Conservation (phyloP, 2,113 vertebrate species). For the Colaptes auratus region DNA sequence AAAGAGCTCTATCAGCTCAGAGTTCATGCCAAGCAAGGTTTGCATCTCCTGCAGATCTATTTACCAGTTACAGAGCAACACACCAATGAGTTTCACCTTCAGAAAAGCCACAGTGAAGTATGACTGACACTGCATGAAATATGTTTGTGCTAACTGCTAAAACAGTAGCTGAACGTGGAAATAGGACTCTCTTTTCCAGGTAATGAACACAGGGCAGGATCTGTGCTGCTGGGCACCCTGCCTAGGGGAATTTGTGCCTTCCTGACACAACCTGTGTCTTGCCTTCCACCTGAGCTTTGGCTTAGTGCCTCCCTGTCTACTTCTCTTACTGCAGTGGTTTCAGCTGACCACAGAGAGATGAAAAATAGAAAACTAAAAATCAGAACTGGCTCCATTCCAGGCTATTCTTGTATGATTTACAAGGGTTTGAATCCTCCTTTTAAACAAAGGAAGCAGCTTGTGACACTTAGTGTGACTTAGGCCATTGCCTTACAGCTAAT, state of each 20-base stretch:
- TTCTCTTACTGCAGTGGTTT: neutral
- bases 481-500: neutral
- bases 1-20: neutral
- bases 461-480: neutral
- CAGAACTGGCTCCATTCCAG: neutral
- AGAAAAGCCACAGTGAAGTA: neutral
- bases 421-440: neutral
- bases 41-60: neutral
- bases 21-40: neutral
- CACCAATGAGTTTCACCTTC: neutral
- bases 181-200: neutral
- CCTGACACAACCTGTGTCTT: neutral
- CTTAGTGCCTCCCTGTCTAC: neutral
- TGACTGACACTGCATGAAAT: neutral
- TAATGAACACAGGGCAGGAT: neutral
- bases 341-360: neutral
- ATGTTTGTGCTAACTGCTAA: neutral
- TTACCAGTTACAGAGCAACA: neutral
- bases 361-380: neutral
- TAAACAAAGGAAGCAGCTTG: neutral
- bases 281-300: neutral
- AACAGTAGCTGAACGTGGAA: neutral
- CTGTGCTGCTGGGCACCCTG: accelerated
- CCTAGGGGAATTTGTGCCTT: neutral
- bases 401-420: neutral